Conservation (phyloP, 2,888 invertebrate species). For the Chrysodeixis includens region DNA sequence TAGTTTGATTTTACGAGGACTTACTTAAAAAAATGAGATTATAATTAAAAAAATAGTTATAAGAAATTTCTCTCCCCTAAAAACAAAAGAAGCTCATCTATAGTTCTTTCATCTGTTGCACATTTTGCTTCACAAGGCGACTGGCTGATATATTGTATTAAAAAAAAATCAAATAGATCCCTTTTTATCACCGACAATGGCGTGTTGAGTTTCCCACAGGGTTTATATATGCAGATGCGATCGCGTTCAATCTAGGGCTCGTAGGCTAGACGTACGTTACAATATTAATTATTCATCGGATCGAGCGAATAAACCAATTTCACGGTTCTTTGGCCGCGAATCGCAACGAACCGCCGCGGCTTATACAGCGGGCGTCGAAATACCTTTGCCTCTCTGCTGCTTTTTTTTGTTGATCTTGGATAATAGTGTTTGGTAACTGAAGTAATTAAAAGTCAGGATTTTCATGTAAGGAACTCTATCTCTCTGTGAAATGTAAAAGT, state of each 20-base stretch:
- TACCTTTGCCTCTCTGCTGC: slow-evolving; percentile 19
- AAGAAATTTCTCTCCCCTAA: too few species aligned
- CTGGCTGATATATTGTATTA: slow-evolving; percentile 5
- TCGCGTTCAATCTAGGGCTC: slow-evolving; percentile 74
- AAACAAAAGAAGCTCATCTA: too few species aligned
- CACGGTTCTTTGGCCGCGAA: slow-evolving; percentile 88
- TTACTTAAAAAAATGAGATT: too few species aligned
- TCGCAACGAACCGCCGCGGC: slow-evolving; percentile 74
- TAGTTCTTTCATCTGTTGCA: not conserved
- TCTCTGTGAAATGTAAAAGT: too few species aligned
- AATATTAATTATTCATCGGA: slow-evolving; percentile 90
- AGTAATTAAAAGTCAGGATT: not conserved
- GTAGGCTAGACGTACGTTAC: slow-evolving; percentile 75
- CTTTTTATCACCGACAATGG: slow-evolving; percentile 40
- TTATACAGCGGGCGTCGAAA: slow-evolving; percentile 69
- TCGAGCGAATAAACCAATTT: slow-evolving; percentile 89
- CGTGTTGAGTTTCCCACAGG: slow-evolving; percentile 72
- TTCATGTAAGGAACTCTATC: too few species aligned
- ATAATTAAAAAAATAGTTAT: too few species aligned
- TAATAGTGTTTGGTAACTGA: slow-evolving; percentile 8
- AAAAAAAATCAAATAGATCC: slow-evolving; percentile 21
- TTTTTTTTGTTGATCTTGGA: not conserved
- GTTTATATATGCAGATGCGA: slow-evolving; percentile 80
- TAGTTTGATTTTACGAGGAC: too few species aligned
- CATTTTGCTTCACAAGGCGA: not conserved